A percentile compares a stretch with the other conserved stretches of the same genome.
phyloP scores from a whole-genome alignment of 2,113 vertebrate genomes.

The Oryzias curvinotus region DNA sequence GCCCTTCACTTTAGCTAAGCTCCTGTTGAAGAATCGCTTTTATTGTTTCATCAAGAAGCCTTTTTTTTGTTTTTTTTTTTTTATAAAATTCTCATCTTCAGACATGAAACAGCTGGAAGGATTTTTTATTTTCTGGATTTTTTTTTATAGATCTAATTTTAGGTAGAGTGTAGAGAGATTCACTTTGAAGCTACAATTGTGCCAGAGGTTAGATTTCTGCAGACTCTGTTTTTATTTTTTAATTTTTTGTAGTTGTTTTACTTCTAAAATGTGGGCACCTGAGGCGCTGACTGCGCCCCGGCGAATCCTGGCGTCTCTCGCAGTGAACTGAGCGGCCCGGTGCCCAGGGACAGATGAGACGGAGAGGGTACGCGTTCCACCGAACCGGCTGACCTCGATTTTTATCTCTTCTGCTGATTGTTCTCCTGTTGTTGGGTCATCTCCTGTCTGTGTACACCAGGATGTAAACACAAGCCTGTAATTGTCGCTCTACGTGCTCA shows the following conservation, averaged over 20 bases:
- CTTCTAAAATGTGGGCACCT: constrained; percentile 32
- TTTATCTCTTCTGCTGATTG: constrained; percentile 49
- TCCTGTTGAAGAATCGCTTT: constrained; percentile 21
- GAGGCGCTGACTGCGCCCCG: constrained; percentile 32
- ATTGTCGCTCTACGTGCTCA: constrained; percentile 26
- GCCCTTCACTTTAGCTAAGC: constrained; percentile 2
- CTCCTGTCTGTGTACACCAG: constrained; percentile 50
- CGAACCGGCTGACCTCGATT: constrained; percentile 55
- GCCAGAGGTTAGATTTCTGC: constrained; percentile 29
- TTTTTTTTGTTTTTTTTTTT: constrained; percentile 24
- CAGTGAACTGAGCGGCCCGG: constrained; percentile 33
- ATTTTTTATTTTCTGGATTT: constrained; percentile 16
- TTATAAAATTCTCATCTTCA: constrained; percentile 8
- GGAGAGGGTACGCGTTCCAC: constrained; percentile 43
- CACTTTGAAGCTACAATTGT: constrained; percentile 28
- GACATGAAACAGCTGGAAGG: constrained; percentile 25
- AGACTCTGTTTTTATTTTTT: constrained; percentile 17
- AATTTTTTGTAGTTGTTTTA: constrained; percentile 31
- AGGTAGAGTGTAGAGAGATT: constrained; percentile 26
- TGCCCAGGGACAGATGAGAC: constrained; percentile 21
- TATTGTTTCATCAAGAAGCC: constrained; percentile 22
- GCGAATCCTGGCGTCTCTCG: constrained; percentile 48
- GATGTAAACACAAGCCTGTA: constrained; percentile 58
- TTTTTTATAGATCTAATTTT: constrained; percentile 26
- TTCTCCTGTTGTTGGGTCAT: constrained; percentile 45